Evolutionary conservation across 2,888 invertebrate species (phyloP), one percentile per base, ranked within the genome.

Genomic region (Drosophila pseudotalamancana): DNA sequence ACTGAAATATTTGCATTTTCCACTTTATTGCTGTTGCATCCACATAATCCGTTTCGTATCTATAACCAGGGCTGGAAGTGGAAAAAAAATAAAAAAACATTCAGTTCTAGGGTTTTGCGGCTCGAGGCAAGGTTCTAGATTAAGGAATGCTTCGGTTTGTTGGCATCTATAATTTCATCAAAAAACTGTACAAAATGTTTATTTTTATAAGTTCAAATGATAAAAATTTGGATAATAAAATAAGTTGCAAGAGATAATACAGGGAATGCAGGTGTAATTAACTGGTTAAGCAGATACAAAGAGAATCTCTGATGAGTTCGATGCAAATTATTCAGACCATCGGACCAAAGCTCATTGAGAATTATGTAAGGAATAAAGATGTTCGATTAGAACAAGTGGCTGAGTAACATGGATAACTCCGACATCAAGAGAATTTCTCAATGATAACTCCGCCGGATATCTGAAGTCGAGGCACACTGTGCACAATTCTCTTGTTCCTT

Each of bases 1-100:
- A 35, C 37, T 46, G 61, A 77, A 70, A 73, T 73, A 80, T 77
- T 63, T 70, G 53, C 63, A 56, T 59, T 50, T 61, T 39, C 39
- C 16, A 49, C 12, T 21, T 32, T 9, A 62, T 66, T 54, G 59
- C 50, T 53, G 39, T 59, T 57, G 48, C 29, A 43, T 40, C 16
- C 5, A 5, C 6, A 16, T 14, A n/a, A n/a, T n/a, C n/a, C n/a
- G n/a, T n/a, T n/a, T n/a, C n/a, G n/a, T n/a, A n/a, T n/a, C n/a
- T n/a, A n/a, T n/a, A n/a, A n/a, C n/a, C n/a, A n/a, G n/a, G n/a
- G n/a, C n/a, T n/a, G n/a, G n/a, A n/a, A n/a, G n/a, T n/a, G n/a
- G 27, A 1, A 11, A 11, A 4, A 27, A 27, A 27, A 27, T 4
- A 27, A 11, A 27, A 27, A 27, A 27, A 3, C 14, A 32, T 14